A percentile compares a stretch with the other conserved stretches of the same genome.
phyloP scores from a whole-genome alignment of 1,140 invertebrate genomes.

The Apis mellifera region DNA sequence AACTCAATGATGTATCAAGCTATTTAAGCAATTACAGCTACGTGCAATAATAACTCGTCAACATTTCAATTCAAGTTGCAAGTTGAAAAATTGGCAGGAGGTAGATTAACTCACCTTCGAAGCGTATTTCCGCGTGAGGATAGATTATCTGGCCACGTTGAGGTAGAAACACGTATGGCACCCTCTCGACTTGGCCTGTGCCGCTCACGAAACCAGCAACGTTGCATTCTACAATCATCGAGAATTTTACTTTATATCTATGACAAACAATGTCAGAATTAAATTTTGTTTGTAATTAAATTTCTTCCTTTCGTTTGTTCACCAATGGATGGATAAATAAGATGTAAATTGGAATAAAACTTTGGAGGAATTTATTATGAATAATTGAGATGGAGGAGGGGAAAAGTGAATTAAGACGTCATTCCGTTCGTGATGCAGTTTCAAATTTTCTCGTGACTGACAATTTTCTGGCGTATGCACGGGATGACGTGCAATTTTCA shows the following conservation, averaged over 20 bases:
- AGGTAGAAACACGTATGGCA: conserved; percentile 92
- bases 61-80: background rate
- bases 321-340: no score
- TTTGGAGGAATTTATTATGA: no score
- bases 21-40: background rate
- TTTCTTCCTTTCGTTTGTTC: no score
- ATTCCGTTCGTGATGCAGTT: conserved; percentile 6
- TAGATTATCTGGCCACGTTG: conserved; percentile 92
- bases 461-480: conserved; percentile 26
- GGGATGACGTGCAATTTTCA: conserved; percentile 52
- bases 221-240: conserved; percentile 87
- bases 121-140: conserved; percentile 91
- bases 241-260: background rate
- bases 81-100: no score
- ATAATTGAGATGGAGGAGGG: no score
- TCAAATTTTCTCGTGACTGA: conserved; percentile 6
- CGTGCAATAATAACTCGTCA: background rate
- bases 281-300: no score
- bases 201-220: conserved; percentile 90
- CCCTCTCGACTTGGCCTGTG: conserved; percentile 87
- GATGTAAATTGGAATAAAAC: no score
- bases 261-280: no score
- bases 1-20: background rate
- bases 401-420: conserved; percentile 16
- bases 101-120: conserved; percentile 84